These are phyloP conservation scores for Camponotus vicinus DNA, from an alignment of 1,140 invertebrate genomes.

Conservation along the genomic window DNA sequence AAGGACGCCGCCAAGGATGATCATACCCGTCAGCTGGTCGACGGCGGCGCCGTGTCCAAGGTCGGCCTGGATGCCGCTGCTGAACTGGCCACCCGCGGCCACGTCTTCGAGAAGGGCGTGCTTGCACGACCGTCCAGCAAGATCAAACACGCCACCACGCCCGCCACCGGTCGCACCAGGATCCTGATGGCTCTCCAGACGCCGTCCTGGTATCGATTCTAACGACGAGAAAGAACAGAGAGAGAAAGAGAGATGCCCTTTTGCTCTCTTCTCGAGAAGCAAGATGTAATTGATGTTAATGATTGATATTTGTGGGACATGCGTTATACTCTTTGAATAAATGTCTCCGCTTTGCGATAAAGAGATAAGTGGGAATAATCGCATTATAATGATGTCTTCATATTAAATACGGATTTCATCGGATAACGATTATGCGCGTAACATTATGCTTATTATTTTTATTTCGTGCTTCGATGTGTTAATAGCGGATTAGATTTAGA, in stretches of 20 bases:
- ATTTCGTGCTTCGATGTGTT: not conserved
- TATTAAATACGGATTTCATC: not conserved
- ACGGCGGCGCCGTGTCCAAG: slow-evolving; percentile 82
- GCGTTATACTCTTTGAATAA: not conserved
- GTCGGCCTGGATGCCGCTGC: slow-evolving; percentile 82
- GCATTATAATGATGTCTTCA: not conserved
- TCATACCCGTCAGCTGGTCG: slow-evolving; percentile 81
- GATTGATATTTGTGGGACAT: not conserved
- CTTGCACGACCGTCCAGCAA: slow-evolving; percentile 77
- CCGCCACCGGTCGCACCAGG: slow-evolving; percentile 81
- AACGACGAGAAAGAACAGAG: slow-evolving; percentile 44
- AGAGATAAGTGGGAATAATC: slow-evolving; percentile 10
- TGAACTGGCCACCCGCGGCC: slow-evolving; percentile 82
- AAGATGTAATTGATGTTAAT: slow-evolving; percentile 9
- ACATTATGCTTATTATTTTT: not conserved
- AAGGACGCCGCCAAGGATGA: slow-evolving; percentile 81
- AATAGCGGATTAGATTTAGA: not conserved
- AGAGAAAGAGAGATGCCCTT: not conserved
- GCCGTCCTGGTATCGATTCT: slow-evolving; percentile 85
- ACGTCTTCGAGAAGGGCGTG: slow-evolving; percentile 83
- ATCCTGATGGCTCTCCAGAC: slow-evolving; percentile 83
- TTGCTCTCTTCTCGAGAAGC: not conserved
- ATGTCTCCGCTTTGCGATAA: not conserved
- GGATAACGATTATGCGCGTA: not conserved
- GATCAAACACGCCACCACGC: slow-evolving; percentile 76